Evolutionary conservation across 2,797 vertebrate genomes (phyloP), one percentile per base, ranked within the genome.

Genomic region (Poeciliopsis paucimaculata): DNA sequence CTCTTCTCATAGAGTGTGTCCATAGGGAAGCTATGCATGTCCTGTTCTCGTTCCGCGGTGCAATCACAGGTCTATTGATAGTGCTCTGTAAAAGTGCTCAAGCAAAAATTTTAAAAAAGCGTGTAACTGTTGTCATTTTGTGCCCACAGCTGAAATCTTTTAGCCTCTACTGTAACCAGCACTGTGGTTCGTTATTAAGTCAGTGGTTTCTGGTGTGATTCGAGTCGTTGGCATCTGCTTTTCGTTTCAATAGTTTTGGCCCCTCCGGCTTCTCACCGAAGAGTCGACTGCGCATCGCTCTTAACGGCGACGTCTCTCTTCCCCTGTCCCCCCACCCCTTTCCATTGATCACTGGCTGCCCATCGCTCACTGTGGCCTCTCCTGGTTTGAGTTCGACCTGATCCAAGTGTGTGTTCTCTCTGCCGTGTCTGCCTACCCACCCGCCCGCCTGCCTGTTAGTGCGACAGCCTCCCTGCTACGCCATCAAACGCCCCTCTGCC

Each of bases 11-110:
- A 93, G 93, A 93, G 93, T 90, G 93, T 94, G 94, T 95, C 92
- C 87, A 93, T 96, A 95, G 94, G 95, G 93, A 95, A 96, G 96
- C 95, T 95, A 95, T 96, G 96, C 96, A 97, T 96, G 96, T 95
- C 90, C 94, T 93, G 93, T 95, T 91, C 91, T 94, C 91, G 90
- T 95, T 90, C 87, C 82, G 85, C 94, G 84, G 92, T 94, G 84
- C 87, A 92, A 93, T 90, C 84, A 66, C 78, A 92, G 93, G 93
- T 90, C 92, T 95, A 88, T 96, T 94, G 90, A 95, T 95, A 94
- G 89, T 95, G 89, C 94, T 95, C 95, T 94, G 95, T 96, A 94
- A 93, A 95, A 94, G 95, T 95, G 95, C 94, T 95, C 90, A 93
- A 92, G 92, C 95, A 94, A 95, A 96, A 95, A 83, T 92, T 93